Base-by-base conservation (phyloP, 2,888 invertebrate genomes). In the Brenthis ino region DNA sequence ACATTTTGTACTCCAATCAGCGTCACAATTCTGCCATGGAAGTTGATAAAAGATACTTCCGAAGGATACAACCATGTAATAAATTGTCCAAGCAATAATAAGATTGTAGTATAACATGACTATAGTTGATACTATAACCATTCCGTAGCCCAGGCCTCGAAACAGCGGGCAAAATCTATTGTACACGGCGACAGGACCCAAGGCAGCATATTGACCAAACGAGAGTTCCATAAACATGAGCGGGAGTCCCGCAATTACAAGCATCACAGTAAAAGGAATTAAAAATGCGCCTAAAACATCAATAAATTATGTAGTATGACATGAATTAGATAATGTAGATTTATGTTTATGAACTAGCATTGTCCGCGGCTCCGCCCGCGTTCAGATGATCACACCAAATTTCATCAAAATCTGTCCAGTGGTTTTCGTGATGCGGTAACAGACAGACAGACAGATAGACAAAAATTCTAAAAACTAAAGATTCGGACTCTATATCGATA, bases 191-290 rank as follows among this genome's bases (percentile, higher is more conserved):
- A 97, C 96, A 0, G 97, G 97, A 12, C 96, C 96, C 66, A 96
- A 83, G 5, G 95, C 96, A 43, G 96, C 96, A 82, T 96, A 97
- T 84, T 97, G 97, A 0, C 97, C 97, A 72, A 97, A 95, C 0
- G 96, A 95, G n/a, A 97, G 89, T 84, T 97, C 97, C 95, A 97
- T 96, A 80, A 97, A 97, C 94, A 97, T 96, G 8, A 97, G 93
- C 37, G 97, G 97, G 66, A 97, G 89, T 8, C 97, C 97, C 66
- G 96, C 96, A 77, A 96, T 95, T 76, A 97, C 93, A 74, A 97
- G 93, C 95, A 97, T 96, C 71, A 96, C 93, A 69, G 96, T 94
- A 83, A 97, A 97, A 12, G 97, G 97, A 82, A 97, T 96, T 28
- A 97, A 94, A 85, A 97, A 97, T 50, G 96, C 96, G 65, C 96